phyloP scores from a whole-genome alignment of 2,113 vertebrate genomes.

The Takifugu bimaculatus region DNA sequence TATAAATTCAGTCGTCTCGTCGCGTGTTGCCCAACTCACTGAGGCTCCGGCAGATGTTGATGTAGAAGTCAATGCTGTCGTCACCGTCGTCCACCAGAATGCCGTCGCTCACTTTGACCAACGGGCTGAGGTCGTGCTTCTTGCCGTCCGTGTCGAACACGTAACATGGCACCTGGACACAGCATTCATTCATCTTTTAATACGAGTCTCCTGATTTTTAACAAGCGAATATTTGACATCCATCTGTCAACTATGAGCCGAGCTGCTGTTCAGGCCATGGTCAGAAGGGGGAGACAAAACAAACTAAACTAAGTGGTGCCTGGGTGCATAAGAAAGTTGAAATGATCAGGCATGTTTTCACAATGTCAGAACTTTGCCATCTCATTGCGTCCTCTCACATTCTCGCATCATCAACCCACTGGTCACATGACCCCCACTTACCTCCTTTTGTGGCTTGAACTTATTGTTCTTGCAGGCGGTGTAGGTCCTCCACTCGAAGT shows the following conservation, averaged over 20 bases:
- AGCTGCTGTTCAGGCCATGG: no score
- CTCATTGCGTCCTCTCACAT: not conserved
- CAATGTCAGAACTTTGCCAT: not conserved
- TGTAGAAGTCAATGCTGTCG: constrained; percentile 80
- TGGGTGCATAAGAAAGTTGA: no score
- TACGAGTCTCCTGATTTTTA: no score
- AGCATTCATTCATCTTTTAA: not conserved
- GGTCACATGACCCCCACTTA: constrained; percentile 44
- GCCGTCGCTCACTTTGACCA: constrained; percentile 81
- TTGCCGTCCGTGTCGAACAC: constrained; percentile 78
- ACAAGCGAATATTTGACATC: no score
- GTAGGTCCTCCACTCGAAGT: constrained; percentile 94
- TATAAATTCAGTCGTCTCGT: no score
- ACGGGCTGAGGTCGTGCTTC: constrained; percentile 90
- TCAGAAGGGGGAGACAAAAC: no score
- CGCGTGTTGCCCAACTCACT: constrained; percentile 37
- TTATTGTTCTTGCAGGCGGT: constrained; percentile 83
- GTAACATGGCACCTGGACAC: constrained; percentile 87
- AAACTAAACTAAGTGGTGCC: no score
- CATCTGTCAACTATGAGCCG: no score
- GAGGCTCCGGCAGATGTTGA: constrained; percentile 92
- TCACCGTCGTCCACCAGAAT: constrained; percentile 92
- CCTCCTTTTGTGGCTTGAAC: constrained; percentile 92
- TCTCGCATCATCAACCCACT: not conserved
- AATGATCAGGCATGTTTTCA: no score